phyloP scores from a whole-genome alignment of 2,888 invertebrate species.

The Drosophila mimica region DNA sequence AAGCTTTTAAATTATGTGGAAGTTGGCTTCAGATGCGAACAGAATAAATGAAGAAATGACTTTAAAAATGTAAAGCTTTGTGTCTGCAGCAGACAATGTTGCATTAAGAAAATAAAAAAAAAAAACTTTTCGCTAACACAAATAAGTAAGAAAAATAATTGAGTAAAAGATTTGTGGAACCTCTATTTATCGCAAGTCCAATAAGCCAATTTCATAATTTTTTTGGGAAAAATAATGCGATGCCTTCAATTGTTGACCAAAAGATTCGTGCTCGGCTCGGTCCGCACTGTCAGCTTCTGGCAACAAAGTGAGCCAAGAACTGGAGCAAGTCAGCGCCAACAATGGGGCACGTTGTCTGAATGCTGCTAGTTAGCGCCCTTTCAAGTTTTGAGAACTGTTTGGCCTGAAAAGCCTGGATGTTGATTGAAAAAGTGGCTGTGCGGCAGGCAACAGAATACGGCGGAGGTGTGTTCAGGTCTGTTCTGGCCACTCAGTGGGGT shows the following conservation, averaged over 20 bases:
- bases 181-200: not conserved
- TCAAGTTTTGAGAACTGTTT: slow-evolving; percentile 36
- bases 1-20: too few relatives aligned
- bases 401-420: slow-evolving; percentile 33
- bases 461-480: slow-evolving; percentile 7
- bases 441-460: not conserved
- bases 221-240: not conserved
- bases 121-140: not conserved
- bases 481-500: slow-evolving; percentile 6
- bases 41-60: too few relatives aligned
- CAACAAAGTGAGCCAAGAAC: slow-evolving; percentile 28
- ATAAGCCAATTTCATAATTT: slow-evolving; percentile 41
- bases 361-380: slow-evolving; percentile 65
- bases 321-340: slow-evolving; percentile 38
- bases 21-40: too few relatives aligned
- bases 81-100: not conserved
- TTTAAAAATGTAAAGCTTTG: not conserved
- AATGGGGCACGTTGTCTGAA: slow-evolving; percentile 58
- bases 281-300: not conserved
- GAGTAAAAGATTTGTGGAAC: not conserved
- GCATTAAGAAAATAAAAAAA: not conserved
- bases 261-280: slow-evolving; percentile 8
- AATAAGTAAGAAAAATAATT: not conserved
- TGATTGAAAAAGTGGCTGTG: slow-evolving; percentile 9
- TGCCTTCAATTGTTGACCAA: slow-evolving; percentile 21